A percentile compares a stretch with the other conserved stretches of the same genome.
Evolutionary conservation across 1,140 invertebrate genomes (phyloP).

Genomic region (Achatina immaculata): DNA sequence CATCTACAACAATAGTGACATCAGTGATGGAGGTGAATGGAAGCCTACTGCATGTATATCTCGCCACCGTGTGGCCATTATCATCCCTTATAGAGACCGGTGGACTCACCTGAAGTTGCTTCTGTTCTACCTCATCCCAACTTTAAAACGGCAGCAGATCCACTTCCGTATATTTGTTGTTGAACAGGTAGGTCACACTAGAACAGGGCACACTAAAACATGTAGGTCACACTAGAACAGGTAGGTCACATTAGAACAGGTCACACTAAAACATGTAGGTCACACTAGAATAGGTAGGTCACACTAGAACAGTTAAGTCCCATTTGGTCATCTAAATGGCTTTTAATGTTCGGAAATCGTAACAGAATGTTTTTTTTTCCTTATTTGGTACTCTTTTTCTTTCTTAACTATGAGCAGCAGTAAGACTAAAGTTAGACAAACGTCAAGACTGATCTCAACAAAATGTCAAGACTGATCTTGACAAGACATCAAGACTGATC

Average conservation of each 20-base stretch:
- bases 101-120: conserved; percentile 84
- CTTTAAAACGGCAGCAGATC: conserved; percentile 87
- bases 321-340: too few relatives aligned
- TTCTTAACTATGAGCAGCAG: too few relatives aligned
- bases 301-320: too few relatives aligned
- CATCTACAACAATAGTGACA: conserved; percentile 40
- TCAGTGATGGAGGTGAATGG: conserved; percentile 53
- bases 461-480: too few relatives aligned
- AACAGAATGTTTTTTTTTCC: too few relatives aligned
- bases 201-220: not conserved
- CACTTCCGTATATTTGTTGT: conserved; percentile 93
- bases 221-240: conserved; percentile 84
- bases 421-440: too few relatives aligned
- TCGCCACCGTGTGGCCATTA: conserved; percentile 59
- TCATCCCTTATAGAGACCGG: conserved; percentile 80
- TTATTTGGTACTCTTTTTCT: too few relatives aligned
- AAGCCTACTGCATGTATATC: conserved; percentile 54
- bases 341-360: too few relatives aligned
- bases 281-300: conserved; percentile 84
- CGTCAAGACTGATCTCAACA: too few relatives aligned
- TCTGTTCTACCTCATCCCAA: conserved; percentile 89
- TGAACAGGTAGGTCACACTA: conserved; percentile 81
- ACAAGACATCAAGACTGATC: too few relatives aligned
- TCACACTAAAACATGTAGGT: not conserved
- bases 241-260: too few relatives aligned